Evolutionary conservation across 2,113 vertebrate genomes (phyloP).

Genomic region (Epinephelus cyanopodus): DNA sequence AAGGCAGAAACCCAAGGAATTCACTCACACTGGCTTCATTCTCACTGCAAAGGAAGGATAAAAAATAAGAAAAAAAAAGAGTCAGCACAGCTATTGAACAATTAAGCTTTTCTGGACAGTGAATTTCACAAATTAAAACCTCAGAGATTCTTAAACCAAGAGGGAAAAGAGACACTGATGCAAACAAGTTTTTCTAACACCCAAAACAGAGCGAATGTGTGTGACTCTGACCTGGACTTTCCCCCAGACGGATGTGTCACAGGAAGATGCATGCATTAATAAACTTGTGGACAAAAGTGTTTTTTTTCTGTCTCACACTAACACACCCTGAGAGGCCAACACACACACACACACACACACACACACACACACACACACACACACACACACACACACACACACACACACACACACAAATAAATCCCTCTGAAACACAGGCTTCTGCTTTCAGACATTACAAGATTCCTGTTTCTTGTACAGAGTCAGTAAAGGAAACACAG

Average conservation of each 20-base stretch:
- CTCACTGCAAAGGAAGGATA: slow-evolving; percentile 19
- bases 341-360: neutral
- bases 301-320: slow-evolving; percentile 5
- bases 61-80: neutral
- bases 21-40: slow-evolving; percentile 31
- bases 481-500: slow-evolving; percentile 23
- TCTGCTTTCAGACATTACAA: slow-evolving; percentile 7
- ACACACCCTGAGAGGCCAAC: slow-evolving; percentile 8
- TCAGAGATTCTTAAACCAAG: slow-evolving; percentile 11
- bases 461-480: slow-evolving; percentile 20
- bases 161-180: slow-evolving; percentile 13
- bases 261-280: slow-evolving; percentile 12
- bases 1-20: slow-evolving; percentile 41
- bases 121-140: slow-evolving; percentile 28
- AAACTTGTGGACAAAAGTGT: slow-evolving; percentile 4
- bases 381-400: no score
- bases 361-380: no score
- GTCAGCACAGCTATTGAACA: slow-evolving; percentile 48
- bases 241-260: slow-evolving; percentile 33
- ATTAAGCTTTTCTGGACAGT: slow-evolving; percentile 25
- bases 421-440: slow-evolving; percentile 10
- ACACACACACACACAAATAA: neutral
- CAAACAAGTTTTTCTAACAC: slow-evolving; percentile 23
- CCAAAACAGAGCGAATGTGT: slow-evolving; percentile 24
- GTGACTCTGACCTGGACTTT: slow-evolving; percentile 32